Evolutionary conservation across 2,113 vertebrate genomes (phyloP), one percentile per base, ranked within the genome.

Genomic region (Phylloscopus whistleri): DNA sequence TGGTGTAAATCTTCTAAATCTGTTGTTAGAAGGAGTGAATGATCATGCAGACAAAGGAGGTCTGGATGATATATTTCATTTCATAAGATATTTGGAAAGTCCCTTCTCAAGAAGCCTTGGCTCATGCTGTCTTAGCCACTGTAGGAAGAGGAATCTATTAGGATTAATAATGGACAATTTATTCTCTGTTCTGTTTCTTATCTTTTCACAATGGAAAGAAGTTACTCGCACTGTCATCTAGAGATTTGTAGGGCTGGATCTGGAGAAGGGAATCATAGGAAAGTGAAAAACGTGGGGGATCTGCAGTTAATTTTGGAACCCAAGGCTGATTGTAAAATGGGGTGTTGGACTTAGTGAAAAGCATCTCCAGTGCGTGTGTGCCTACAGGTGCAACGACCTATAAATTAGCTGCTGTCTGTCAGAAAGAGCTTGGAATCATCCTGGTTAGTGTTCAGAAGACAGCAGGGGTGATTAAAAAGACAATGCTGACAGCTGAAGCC

Each of bases 301-400:
- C 13, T 16, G 44, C 14, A 52, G 27, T 18, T 46, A 33, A 46
- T 69, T 69, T 33, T 60, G 55, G 55, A 62, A 69, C 5, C 19
- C 19, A n/a, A 62, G 12, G 15, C 11, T 62, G 46, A 53, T 19
- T 62, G 23, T n/a, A 62, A 69, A 78, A 62, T 13, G 28, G 4
- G 15, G 15, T 12, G 3, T 28, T 53, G 16, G 0, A 0, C 48
- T 62, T n/a, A 53, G 28, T 23, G 55, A 69, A 46, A 69, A 53
- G 6, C 55, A 33, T 53, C 66, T 62, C 63, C 48, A 28, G 23
- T 7, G 15, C 1, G 3, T 3, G 9, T 46, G 39, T 2, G 1
- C 27, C 28, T 62, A 16, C 39, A 39, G 33, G 55, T 16, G n/a
- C 39, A 69, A 37, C 1, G 0, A 24, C 33, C 55, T 16, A 10